Evolutionary conservation across 2,888 invertebrate genomes (phyloP).

Genomic region (Tetragnatha montana): DNA sequence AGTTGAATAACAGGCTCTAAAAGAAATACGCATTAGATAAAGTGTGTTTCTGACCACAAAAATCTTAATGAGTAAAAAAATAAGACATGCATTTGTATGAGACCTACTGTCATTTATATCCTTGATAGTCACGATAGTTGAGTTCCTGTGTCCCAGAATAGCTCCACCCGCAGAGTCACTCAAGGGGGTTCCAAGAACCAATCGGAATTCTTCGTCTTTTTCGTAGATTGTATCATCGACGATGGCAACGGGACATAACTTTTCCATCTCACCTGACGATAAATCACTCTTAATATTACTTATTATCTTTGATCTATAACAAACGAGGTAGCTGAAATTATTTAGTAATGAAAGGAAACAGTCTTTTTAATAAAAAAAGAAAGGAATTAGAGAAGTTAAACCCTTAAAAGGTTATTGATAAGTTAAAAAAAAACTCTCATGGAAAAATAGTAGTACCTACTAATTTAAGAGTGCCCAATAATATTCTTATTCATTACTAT

Average conservation of each 20-base stretch:
- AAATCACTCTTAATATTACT: background rate
- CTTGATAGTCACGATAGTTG: conserved; percentile 74
- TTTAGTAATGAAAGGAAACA: too few relatives aligned
- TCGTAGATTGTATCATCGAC: conserved; percentile 75
- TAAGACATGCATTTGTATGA: background rate
- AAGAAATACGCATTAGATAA: background rate
- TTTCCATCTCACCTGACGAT: conserved; percentile 74
- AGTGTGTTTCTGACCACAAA: background rate
- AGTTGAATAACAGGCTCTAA: conserved; percentile 75
- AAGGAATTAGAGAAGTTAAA: too few relatives aligned
- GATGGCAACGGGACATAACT: conserved; percentile 75
- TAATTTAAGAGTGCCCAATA: too few relatives aligned
- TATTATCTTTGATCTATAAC: too few relatives aligned
- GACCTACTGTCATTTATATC: conserved; percentile 76
- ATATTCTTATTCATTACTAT: too few relatives aligned
- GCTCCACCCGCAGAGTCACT: conserved; percentile 74
- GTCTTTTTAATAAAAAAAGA: too few relatives aligned
- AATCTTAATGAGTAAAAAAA: background rate
- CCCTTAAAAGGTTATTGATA: too few relatives aligned
- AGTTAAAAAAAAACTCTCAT: too few relatives aligned
- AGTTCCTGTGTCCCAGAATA: conserved; percentile 74
- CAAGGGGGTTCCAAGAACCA: conserved; percentile 75
- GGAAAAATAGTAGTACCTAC: too few relatives aligned
- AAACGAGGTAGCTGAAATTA: too few relatives aligned
- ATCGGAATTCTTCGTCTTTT: conserved; percentile 74